Evolutionary conservation across 2,113 vertebrate genomes (phyloP).

Genomic region (Ceyx margarethae): DNA sequence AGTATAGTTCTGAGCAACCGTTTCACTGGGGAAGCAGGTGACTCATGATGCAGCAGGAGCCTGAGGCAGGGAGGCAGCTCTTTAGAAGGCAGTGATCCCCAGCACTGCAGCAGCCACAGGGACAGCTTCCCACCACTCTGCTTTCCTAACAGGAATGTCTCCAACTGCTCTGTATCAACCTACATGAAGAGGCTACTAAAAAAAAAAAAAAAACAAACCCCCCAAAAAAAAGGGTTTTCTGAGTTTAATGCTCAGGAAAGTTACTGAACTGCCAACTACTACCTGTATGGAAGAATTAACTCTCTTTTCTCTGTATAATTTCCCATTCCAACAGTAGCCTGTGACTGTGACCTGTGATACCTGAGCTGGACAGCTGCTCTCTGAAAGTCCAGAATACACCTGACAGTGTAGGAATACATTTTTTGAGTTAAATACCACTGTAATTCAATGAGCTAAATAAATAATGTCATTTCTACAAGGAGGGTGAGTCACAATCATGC

Average conservation of each 20-base stretch:
- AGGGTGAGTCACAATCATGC: background rate
- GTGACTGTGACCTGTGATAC: background rate
- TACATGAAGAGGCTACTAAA: background rate
- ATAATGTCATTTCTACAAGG: background rate
- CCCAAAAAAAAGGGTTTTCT: background rate
- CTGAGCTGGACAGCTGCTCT: background rate
- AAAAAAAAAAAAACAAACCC: background rate
- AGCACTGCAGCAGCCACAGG: background rate
- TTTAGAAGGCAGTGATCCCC: background rate
- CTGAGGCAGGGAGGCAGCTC: background rate
- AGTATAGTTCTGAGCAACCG: background rate
- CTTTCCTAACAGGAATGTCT: background rate
- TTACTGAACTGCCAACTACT: background rate
- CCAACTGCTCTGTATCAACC: background rate
- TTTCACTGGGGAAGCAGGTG: background rate
- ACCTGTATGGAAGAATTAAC: background rate
- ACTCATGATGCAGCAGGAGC: background rate
- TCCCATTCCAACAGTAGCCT: background rate
- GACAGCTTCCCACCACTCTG: background rate
- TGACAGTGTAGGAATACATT: background rate
- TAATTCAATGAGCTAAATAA: background rate
- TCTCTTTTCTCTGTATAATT: background rate
- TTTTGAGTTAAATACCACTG: background rate
- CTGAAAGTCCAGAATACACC: background rate
- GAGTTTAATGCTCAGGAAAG: background rate